These are phyloP conservation scores for Gortyna flavago DNA, from an alignment of 2,888 invertebrate species.

Conservation along the genomic window DNA sequence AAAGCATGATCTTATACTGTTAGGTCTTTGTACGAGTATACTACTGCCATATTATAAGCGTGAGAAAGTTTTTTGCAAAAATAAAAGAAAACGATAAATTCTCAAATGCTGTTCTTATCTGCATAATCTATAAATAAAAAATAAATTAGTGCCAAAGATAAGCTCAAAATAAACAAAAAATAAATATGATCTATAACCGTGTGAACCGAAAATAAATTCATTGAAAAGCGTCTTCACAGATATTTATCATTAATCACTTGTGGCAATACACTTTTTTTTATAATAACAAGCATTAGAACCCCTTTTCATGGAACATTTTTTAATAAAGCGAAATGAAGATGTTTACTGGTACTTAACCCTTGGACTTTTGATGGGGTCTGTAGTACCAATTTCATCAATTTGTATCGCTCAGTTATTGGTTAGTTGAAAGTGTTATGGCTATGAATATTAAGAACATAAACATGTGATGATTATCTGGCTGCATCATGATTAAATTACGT, in stretches of 20 bases:
- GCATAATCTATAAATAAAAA: slow-evolving; percentile 57
- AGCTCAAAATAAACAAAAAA: slow-evolving; percentile 59
- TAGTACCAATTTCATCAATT: slow-evolving; percentile 80
- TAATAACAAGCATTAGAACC: slow-evolving; percentile 75
- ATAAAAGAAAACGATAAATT: slow-evolving; percentile 19
- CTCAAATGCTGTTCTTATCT: slow-evolving; percentile 49
- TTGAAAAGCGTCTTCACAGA: slow-evolving; percentile 75
- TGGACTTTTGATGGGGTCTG: slow-evolving; percentile 73
- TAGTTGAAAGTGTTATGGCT: slow-evolving; percentile 46
- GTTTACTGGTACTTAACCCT: slow-evolving; percentile 87
- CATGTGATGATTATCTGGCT: slow-evolving; percentile 36
- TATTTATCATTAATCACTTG: slow-evolving; percentile 70
- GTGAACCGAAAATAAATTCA: slow-evolving; percentile 75
- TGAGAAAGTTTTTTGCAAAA: slow-evolving; percentile 46
- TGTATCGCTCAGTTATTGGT: slow-evolving; percentile 72
- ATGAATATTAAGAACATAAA: slow-evolving; percentile 53
- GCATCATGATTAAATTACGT: slow-evolving; percentile 51
- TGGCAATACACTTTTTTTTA: slow-evolving; percentile 60
- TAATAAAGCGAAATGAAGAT: slow-evolving; percentile 84
- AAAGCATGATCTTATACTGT: not conserved
- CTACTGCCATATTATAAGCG: slow-evolving; percentile 2
- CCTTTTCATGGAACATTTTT: slow-evolving; percentile 77
- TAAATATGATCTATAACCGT: slow-evolving; percentile 75
- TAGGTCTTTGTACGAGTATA: not conserved
- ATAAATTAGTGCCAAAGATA: slow-evolving; percentile 63